Percentiles rank a stretch among this genome's conserved stretches.
These are phyloP conservation scores for Taeniopygia guttata DNA, from an alignment of 2,797 vertebrate genomes.

Conservation along the genomic window DNA sequence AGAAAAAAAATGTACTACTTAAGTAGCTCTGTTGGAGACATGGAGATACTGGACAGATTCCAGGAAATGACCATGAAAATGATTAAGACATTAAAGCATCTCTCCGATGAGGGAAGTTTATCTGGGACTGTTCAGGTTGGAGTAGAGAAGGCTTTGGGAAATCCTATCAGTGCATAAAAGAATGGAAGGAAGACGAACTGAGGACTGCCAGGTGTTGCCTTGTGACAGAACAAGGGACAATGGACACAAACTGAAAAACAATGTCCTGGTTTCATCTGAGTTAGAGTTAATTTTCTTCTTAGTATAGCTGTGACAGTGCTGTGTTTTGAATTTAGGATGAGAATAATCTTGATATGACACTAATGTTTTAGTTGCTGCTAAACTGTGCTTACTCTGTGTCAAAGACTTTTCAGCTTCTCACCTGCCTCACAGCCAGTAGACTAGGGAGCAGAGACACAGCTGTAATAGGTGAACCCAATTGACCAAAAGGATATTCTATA, in stretches of 20 bases:
- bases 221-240: neutral
- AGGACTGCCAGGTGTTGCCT: neutral
- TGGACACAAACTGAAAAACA: neutral
- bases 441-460: neutral
- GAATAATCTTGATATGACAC: neutral
- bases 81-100: neutral
- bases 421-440: accelerated
- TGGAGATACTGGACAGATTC: neutral
- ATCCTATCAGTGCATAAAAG: neutral
- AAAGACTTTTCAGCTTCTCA: neutral
- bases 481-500: neutral
- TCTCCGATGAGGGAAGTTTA: neutral
- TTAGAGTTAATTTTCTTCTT: neutral
- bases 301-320: neutral
- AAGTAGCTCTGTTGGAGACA: neutral
- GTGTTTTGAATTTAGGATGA: neutral
- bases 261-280: neutral
- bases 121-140: neutral
- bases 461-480: neutral
- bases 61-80: neutral
- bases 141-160: neutral
- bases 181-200: neutral
- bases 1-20: neutral
- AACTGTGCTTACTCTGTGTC: too few species aligned
- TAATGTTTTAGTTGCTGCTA: neutral